Conservation (phyloP, 1,140 invertebrate species). For the Camponotus pennsylvanicus region DNA sequence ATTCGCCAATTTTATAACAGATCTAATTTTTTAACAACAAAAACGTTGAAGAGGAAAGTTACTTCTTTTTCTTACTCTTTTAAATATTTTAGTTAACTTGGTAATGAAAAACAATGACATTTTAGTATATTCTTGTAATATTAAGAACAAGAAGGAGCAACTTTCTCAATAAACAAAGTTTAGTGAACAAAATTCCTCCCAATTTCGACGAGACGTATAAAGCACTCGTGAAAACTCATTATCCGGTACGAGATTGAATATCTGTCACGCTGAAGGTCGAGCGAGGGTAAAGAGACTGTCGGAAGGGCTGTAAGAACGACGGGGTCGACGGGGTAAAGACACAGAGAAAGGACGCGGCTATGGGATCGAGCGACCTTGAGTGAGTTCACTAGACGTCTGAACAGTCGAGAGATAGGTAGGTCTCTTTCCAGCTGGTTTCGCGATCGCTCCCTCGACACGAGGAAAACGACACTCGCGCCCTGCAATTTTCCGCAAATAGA, state of each 20-base stretch:
- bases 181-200: background rate
- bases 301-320: constrained; percentile 35
- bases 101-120: no score
- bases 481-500: constrained; percentile 42
- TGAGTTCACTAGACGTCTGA: constrained; percentile 52
- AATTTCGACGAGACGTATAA: constrained; percentile 46
- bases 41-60: background rate
- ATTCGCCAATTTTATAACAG: background rate
- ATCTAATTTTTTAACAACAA: background rate
- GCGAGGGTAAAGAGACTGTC: constrained; percentile 22
- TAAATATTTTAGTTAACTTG: background rate
- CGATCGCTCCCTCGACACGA: constrained; percentile 24
- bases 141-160: background rate
- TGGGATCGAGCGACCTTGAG: constrained; percentile 47
- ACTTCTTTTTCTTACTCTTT: background rate
- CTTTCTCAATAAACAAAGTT: constrained; percentile 16
- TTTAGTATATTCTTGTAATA: background rate
- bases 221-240: constrained; percentile 58
- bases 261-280: constrained; percentile 55
- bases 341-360: constrained; percentile 4
- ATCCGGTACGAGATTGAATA: constrained; percentile 58
- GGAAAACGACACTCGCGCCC: background rate
- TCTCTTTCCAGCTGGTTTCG: constrained; percentile 8
- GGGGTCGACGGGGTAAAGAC: constrained; percentile 17
- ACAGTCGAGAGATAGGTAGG: constrained; percentile 14